phyloP scores from a whole-genome alignment of 2,797 vertebrate species.

The Clarias pachynema region DNA sequence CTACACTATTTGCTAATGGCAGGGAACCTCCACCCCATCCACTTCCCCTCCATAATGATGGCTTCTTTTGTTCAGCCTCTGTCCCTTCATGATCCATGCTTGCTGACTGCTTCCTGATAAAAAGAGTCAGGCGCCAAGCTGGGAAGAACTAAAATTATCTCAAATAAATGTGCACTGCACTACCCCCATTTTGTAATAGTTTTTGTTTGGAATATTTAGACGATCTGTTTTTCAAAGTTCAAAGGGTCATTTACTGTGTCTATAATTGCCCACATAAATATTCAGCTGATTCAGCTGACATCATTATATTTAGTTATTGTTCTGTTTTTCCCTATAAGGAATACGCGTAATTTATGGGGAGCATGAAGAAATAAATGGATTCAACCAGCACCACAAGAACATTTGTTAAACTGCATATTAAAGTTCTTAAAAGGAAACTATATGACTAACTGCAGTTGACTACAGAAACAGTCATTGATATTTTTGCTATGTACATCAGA shows the following conservation, averaged over 20 bases:
- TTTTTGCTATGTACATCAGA: too few species aligned
- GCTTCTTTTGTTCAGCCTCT: conserved; percentile 72
- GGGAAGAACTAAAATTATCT: conserved; percentile 72
- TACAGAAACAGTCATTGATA: background rate
- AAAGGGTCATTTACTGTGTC: background rate
- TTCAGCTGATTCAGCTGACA: background rate
- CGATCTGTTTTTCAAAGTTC: too few species aligned
- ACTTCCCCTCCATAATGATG: conserved; percentile 72
- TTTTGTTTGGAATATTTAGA: conserved; percentile 58
- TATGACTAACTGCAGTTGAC: too few species aligned
- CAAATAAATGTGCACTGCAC: conserved; percentile 58
- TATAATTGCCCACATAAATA: background rate
- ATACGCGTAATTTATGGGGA: background rate
- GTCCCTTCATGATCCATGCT: conserved; percentile 72
- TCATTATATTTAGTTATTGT: background rate
- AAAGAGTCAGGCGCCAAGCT: conserved; percentile 60
- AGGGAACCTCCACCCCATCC: conserved; percentile 71
- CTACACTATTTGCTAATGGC: conserved; percentile 68
- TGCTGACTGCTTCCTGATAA: conserved; percentile 75
- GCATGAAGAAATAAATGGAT: background rate
- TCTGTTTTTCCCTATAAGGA: background rate
- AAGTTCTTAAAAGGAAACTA: too few species aligned
- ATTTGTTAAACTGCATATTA: background rate
- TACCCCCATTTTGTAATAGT: conserved; percentile 69
- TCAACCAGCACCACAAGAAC: background rate